These are phyloP conservation scores for Caracal caracal DNA, from an alignment of 2,113 vertebrate genomes.

Conservation along the genomic window DNA sequence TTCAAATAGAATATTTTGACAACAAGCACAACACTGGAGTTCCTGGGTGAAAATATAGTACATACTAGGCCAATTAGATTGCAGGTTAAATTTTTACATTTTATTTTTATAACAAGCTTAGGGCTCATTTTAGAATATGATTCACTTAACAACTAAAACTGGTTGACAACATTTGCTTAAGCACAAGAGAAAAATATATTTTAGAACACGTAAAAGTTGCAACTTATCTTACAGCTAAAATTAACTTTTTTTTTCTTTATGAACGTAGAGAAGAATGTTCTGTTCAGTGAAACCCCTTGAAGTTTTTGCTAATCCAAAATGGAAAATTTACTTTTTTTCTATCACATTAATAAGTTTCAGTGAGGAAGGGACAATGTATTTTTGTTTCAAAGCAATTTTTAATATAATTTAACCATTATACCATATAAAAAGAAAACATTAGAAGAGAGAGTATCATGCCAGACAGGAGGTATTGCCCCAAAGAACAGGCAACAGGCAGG, in stretches of 20 bases:
- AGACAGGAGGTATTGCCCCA: background rate
- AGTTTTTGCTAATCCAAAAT: slow-evolving; percentile 1
- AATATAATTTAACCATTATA: background rate
- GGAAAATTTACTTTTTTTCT: background rate
- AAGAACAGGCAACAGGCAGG: background rate
- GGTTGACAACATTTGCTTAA: slow-evolving; percentile 44
- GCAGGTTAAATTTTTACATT: slow-evolving; percentile 62
- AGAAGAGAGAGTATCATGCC: background rate
- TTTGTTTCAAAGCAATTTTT: slow-evolving; percentile 13
- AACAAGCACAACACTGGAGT: slow-evolving; percentile 49
- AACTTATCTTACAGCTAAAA: background rate
- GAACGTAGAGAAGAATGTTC: background rate
- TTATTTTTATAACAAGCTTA: slow-evolving; percentile 67
- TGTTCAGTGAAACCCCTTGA: slow-evolving; percentile 24
- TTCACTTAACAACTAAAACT: slow-evolving; percentile 36
- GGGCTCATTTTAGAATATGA: slow-evolving; percentile 56
- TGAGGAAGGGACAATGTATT: background rate
- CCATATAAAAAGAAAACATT: background rate
- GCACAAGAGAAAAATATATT: slow-evolving; percentile 49
- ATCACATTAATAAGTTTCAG: background rate
- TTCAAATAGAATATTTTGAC: slow-evolving; percentile 74
- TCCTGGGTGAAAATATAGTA: slow-evolving; percentile 60
- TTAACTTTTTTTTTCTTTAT: background rate
- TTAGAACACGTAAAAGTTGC: background rate
- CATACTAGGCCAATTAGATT: slow-evolving; percentile 43